Evolutionary conservation across 2,888 invertebrate genomes (phyloP), one percentile per base, ranked within the genome.

Genomic region (Anoncus sp.): DNA sequence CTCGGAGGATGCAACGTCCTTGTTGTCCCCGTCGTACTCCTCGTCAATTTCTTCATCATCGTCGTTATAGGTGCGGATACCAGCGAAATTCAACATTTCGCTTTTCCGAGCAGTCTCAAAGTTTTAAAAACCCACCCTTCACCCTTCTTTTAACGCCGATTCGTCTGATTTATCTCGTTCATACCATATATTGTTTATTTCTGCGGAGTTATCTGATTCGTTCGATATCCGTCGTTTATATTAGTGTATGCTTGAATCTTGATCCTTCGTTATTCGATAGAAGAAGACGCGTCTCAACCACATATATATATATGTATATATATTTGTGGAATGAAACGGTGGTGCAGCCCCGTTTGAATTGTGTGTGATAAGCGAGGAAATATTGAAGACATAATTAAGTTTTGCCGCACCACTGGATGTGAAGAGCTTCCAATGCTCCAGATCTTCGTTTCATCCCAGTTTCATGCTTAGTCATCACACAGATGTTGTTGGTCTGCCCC

Each of bases 1-100:
- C 65, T 89, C 89, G 2, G 88, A 85, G 1, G 88, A 86, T 16
- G 86, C 87, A n/a, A 87, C 88, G 79, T 93, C 93, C 71, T 92
- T 91, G 75, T 92, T 92, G 35, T 91, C 90, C 24, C 90, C 89
- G 6, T 88, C 87, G 53, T 87, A 81, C 2, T 84, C 85, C 24
- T 85, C 88, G 20, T 91, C 90, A 7, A 63, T 75, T 49, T 82
- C 85, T 60, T 87, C 85, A 9, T 88, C 83, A 2, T 75, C 83
- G 24, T 87, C 88, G 35, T 87, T 87, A n/a, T n/a, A n/a, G n/a
- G n/a, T n/a, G n/a, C n/a, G 45, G 45, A 47, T 47, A 47, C 45
- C 5, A 20, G 45, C 16, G 16, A 16, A 16, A 16, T 47, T 47
- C 45, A 47, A 16, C 45, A 47, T 47, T 47, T 43, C 5, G 31